These are phyloP conservation scores for Ephydatia muelleri DNA, from an alignment of 37 sponge, comb jelly and placozoan genomes.

Conservation along the genomic window DNA sequence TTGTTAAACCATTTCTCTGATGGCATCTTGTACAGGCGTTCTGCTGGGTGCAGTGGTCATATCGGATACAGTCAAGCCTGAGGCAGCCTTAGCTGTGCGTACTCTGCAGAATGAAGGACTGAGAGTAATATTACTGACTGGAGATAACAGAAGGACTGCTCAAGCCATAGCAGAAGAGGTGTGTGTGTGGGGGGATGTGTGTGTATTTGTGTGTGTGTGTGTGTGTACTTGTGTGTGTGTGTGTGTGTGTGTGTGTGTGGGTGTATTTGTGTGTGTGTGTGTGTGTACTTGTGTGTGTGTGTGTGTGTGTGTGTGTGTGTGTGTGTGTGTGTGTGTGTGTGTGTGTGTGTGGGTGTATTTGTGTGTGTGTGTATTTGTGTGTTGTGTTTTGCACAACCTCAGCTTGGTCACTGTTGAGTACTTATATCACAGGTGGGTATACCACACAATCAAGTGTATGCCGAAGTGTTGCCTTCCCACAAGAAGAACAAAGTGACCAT, in stretches of 20 bases:
- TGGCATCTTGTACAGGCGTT: conserved; percentile 14
- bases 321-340: too few relatives aligned
- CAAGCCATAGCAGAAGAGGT: conserved; percentile 78
- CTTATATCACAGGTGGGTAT: conserved; percentile 75
- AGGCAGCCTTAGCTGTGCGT: conserved; percentile 31
- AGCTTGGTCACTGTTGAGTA: too few relatives aligned
- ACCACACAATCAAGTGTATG: conserved; percentile 66
- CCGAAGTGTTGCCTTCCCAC: conserved; percentile 95
- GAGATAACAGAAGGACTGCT: conserved; percentile 79
- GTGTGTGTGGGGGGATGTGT: too few relatives aligned
- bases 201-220: too few relatives aligned
- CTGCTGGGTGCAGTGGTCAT: conserved; percentile 49
- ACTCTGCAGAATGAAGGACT: too few relatives aligned
- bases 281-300: too few relatives aligned
- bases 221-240: conserved; percentile 17
- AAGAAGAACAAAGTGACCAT: conserved; percentile 84
- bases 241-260: too few relatives aligned
- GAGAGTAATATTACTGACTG: conserved; percentile 70
- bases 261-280: too few relatives aligned
- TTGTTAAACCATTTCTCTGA: neutral
- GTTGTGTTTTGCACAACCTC: too few relatives aligned
- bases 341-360: too few relatives aligned
- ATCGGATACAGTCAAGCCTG: conserved; percentile 51
- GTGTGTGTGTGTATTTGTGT: neutral
- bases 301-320: too few relatives aligned